Conservation (phyloP, 1,140 invertebrate genomes). For the Dendrolimus punctatus region DNA sequence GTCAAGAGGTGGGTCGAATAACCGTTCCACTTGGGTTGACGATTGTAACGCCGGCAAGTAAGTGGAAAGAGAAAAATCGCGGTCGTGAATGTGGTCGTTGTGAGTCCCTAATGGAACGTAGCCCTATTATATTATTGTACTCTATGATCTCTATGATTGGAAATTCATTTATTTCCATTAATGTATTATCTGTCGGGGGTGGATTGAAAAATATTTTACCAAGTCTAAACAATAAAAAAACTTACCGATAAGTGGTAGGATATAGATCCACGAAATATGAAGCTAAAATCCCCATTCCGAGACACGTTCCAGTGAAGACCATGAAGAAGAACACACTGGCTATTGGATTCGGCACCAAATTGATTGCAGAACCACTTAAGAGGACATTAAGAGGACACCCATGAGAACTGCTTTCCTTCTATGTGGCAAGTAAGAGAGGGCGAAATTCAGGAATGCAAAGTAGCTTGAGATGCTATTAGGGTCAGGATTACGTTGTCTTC, state of each 20-base stretch:
- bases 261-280: constrained; percentile 60
- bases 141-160: too few species aligned
- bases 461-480: constrained; percentile 34
- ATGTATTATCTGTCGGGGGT: too few species aligned
- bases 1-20: too few species aligned
- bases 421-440: constrained; percentile 49
- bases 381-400: constrained; percentile 32
- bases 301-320: constrained; percentile 49
- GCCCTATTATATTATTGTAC: too few species aligned
- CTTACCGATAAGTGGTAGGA: constrained; percentile 55
- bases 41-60: too few species aligned
- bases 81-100: too few species aligned
- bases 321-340: constrained; percentile 55
- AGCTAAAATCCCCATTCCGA: constrained; percentile 55
- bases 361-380: constrained; percentile 39
- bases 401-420: constrained; percentile 33
- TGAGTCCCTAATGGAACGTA: too few species aligned
- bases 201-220: too few species aligned
- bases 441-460: constrained; percentile 44
- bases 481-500: constrained; percentile 48
- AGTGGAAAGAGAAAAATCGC: too few species aligned
- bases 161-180: too few species aligned
- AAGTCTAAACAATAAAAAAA: constrained; percentile 4
- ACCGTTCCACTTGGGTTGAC: too few species aligned
- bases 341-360: constrained; percentile 45